Evolutionary conservation across 2,113 vertebrate species (phyloP).

Genomic region (Rhineura floridana): DNA sequence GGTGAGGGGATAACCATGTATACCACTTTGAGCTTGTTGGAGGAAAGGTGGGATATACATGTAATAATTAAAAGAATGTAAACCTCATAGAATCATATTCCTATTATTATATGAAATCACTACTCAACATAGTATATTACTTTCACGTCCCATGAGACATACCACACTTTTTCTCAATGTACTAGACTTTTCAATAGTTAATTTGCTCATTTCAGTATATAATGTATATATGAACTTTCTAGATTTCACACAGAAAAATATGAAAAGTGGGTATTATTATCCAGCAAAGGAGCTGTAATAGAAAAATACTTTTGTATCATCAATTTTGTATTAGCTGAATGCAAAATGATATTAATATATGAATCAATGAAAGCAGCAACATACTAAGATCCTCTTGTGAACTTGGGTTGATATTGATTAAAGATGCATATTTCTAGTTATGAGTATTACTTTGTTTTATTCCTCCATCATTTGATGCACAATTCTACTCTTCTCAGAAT

Average conservation of each 20-base stretch:
- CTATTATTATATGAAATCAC: conserved; percentile 38
- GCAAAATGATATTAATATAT: conserved; percentile 67
- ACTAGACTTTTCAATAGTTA: conserved; percentile 51
- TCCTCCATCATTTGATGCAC: conserved; percentile 52
- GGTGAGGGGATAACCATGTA: too few species aligned
- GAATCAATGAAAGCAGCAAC: conserved; percentile 62
- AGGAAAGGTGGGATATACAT: too few species aligned
- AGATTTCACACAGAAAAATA: conserved; percentile 60
- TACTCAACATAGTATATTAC: conserved; percentile 41
- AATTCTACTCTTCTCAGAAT: conserved; percentile 37
- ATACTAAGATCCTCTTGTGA: conserved; percentile 56
- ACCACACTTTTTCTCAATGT: conserved; percentile 35
- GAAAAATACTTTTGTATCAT: conserved; percentile 57
- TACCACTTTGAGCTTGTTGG: too few species aligned
- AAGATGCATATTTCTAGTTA: conserved; percentile 53
- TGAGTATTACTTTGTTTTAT: conserved; percentile 62
- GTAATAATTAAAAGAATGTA: too few species aligned
- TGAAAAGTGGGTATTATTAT: conserved; percentile 67
- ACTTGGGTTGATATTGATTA: conserved; percentile 62
- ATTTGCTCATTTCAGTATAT: conserved; percentile 49
- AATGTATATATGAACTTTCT: conserved; percentile 55
- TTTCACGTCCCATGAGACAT: conserved; percentile 16
- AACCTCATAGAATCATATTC: conserved; percentile 3
- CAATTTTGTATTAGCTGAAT: conserved; percentile 64
- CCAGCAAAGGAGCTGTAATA: conserved; percentile 51